Base-by-base conservation (phyloP, 2,888 invertebrate species). In the Agonopterix subpropinquella region DNA sequence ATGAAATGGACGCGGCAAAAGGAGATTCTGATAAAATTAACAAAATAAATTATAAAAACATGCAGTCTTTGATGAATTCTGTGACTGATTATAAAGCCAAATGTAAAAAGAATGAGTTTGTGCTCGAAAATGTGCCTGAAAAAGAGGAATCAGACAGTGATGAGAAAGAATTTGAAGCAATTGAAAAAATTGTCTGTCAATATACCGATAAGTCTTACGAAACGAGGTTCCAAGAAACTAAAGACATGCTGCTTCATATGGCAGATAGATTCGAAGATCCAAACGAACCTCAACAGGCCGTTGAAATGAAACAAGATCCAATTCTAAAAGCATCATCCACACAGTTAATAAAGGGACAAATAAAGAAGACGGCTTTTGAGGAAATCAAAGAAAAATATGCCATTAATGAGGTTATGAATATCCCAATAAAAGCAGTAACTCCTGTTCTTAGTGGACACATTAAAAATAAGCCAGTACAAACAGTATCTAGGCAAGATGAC, bases 181-280 rank as follows among this genome's bases (percentile, higher is more conserved):
- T 86, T 47, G 87, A 88, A 54, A 77, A 79, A 62, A 71, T 73
- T 47, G 82, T 88, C 0, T 73, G 79, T 49, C 73, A 85, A 60
- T 79, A 75, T 44, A 84, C 87, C 1, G 67, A 80, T 41, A 87
- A 87, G 56, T 73, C 86, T 13, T 87, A 86, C 45, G 85, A 86
- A 61, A 81, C 77, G 1, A 70, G 86, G 56, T 87, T 61, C 56
- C 72, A 80, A 58, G 86, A 89, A 62, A 87, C 86, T 8, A 80
- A 80, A 55, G 74, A 79, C n/a, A 78, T 87, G 81, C 67, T 88
- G 3, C 55, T 62, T 2, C 72, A 76, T 57, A 61, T 88, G 63
- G 86, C 87, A 11, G 80, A 86, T 54, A 64, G 59, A 43, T 75
- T 74, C 49, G 84, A 87, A 2, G 65, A 77, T 41, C 65, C 67